Evolutionary conservation across 2,888 invertebrate species (phyloP).

Genomic region (Sarcophaga carnaria): DNA sequence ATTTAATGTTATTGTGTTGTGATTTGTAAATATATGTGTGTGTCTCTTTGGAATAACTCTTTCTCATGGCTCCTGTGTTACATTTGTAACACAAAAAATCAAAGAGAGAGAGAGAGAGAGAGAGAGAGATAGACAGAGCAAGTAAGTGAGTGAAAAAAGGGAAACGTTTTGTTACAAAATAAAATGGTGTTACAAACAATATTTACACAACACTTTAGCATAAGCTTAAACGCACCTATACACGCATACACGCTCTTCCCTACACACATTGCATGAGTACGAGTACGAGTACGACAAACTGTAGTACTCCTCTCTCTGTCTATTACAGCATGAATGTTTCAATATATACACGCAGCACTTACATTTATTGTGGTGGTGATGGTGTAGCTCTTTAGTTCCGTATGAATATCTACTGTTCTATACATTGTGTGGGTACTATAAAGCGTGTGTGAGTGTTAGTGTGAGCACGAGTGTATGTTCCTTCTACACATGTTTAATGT

Average conservation of each 20-base stretch:
- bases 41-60: conserved; percentile 20
- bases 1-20: conserved; percentile 42
- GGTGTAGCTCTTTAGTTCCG: no score
- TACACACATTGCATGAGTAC: background rate
- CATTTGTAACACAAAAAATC: background rate
- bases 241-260: conserved; percentile 5
- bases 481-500: conserved; percentile 35
- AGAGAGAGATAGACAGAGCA: background rate
- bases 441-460: background rate
- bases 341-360: background rate
- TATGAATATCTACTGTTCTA: no score
- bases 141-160: background rate
- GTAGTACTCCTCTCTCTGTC: no score
- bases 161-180: conserved; percentile 71
- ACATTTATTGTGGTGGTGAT: background rate
- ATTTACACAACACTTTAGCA: conserved; percentile 74
- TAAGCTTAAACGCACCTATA: conserved; percentile 44
- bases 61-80: background rate
- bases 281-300: background rate
- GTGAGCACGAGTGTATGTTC: background rate
- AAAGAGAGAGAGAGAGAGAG: background rate
- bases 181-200: conserved; percentile 75
- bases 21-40: conserved; percentile 30
- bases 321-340: no score
- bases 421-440: background rate